Evolutionary conservation across 2,113 vertebrate species (phyloP).

Genomic region (Puffinus mauretanicus): DNA sequence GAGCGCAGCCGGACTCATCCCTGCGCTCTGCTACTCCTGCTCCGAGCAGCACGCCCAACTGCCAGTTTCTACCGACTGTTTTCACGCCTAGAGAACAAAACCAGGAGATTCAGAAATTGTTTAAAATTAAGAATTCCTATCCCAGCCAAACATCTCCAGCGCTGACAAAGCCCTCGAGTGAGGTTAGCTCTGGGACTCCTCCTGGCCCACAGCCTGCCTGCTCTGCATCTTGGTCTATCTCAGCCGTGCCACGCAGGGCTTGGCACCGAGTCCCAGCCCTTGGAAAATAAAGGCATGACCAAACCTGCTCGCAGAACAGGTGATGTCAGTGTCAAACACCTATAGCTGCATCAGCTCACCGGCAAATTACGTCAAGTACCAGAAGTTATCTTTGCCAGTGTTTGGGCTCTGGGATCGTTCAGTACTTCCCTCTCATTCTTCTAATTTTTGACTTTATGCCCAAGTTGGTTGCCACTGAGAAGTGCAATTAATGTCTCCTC

Average conservation of each 20-base stretch:
- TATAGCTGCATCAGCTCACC: background rate
- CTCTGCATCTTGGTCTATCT: background rate
- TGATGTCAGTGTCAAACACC: background rate
- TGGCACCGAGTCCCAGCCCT: background rate
- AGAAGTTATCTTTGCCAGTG: background rate
- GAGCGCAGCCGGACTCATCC: accelerated
- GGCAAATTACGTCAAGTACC: background rate
- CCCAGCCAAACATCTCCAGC: background rate
- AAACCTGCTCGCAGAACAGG: background rate
- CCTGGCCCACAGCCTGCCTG: background rate
- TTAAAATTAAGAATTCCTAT: background rate
- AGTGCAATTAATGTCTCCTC: background rate
- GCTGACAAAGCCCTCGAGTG: accelerated
- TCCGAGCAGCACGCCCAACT: background rate
- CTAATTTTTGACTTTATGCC: background rate
- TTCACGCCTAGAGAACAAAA: background rate
- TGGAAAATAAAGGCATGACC: background rate
- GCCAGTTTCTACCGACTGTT: background rate
- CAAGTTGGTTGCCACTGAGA: background rate
- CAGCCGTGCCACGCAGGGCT: background rate
- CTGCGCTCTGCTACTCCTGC: background rate
- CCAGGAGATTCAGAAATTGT: background rate
- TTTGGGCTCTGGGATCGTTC: background rate
- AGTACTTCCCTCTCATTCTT: background rate
- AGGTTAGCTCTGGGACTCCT: background rate